A percentile compares a stretch with the other conserved stretches of the same genome.
Conservation (phyloP, 2,113 vertebrate genomes). For the Tetrax tetrax region DNA sequence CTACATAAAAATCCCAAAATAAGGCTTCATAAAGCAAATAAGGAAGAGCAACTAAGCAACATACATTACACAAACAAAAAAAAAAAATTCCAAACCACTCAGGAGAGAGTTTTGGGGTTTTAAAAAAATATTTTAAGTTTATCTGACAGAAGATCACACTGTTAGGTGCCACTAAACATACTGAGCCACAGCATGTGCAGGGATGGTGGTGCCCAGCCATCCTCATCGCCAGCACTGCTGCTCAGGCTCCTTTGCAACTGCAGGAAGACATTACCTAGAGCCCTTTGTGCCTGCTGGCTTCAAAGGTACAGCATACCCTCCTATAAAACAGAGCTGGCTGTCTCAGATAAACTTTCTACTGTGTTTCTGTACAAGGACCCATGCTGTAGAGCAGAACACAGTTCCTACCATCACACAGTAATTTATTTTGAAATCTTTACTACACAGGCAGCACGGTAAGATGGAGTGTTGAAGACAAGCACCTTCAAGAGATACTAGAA, state of each 20-base stretch:
- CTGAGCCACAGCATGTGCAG: not conserved
- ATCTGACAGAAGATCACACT: not conserved
- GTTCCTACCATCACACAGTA: not conserved
- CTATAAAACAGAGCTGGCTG: not conserved
- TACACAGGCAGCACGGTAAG: not conserved
- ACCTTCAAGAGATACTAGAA: not conserved
- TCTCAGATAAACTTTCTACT: not conserved
- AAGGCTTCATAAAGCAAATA: not conserved
- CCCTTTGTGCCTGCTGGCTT: not conserved
- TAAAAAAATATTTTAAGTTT: not conserved
- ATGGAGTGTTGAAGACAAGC: not conserved
- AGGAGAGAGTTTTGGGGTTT: not conserved
- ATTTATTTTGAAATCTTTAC: not conserved
- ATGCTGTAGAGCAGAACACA: rapidly evolving
- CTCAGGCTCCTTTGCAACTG: not conserved
- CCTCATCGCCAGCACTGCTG: not conserved
- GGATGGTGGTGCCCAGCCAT: rapidly evolving
- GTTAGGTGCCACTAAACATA: not conserved
- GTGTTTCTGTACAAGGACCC: not conserved
- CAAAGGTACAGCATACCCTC: not conserved
- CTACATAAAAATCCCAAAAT: not conserved
- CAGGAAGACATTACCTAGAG: not conserved
- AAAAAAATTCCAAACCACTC: rapidly evolving
- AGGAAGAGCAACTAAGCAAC: not conserved
- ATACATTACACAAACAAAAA: not conserved